Percentiles rank a stretch among this genome's conserved stretches.
phyloP scores from a whole-genome alignment of 2,113 vertebrate species.

The Pitta sordida region DNA sequence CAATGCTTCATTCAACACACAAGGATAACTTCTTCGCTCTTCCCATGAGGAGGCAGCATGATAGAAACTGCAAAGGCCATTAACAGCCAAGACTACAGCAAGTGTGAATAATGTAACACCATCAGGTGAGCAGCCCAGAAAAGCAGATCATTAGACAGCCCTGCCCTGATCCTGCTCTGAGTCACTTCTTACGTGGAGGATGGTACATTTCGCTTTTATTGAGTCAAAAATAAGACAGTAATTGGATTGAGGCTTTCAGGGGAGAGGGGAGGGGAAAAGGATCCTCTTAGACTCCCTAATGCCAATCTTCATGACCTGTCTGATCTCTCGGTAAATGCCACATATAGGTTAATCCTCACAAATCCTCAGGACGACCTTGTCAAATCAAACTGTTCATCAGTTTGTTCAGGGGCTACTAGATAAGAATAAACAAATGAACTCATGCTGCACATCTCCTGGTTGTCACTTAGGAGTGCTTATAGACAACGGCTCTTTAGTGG shows the following conservation, averaged over 20 bases:
- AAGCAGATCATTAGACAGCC: neutral
- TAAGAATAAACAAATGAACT: slow-evolving; percentile 49
- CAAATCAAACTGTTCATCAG: slow-evolving; percentile 56
- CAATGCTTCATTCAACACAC: neutral
- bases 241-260: slow-evolving; percentile 80
- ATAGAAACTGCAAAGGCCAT: neutral
- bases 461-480: neutral
- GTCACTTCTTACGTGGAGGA: neutral
- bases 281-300: slow-evolving; percentile 76
- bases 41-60: neutral
- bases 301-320: slow-evolving; percentile 75
- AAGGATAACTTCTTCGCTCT: neutral
- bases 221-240: slow-evolving; percentile 80
- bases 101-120: neutral
- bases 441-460: neutral
- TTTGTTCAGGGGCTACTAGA: neutral
- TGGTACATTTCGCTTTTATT: slow-evolving; percentile 46
- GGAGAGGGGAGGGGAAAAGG: slow-evolving; percentile 56
- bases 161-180: neutral
- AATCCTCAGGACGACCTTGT: slow-evolving; percentile 68
- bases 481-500: neutral
- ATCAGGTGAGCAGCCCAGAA: neutral
- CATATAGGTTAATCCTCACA: slow-evolving; percentile 81
- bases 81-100: neutral
- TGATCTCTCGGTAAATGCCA: slow-evolving; percentile 73